These are phyloP conservation scores for Echinometra lucunter DNA, from an alignment of 53 echinoderm and acorn worm genomes.

Conservation along the genomic window DNA sequence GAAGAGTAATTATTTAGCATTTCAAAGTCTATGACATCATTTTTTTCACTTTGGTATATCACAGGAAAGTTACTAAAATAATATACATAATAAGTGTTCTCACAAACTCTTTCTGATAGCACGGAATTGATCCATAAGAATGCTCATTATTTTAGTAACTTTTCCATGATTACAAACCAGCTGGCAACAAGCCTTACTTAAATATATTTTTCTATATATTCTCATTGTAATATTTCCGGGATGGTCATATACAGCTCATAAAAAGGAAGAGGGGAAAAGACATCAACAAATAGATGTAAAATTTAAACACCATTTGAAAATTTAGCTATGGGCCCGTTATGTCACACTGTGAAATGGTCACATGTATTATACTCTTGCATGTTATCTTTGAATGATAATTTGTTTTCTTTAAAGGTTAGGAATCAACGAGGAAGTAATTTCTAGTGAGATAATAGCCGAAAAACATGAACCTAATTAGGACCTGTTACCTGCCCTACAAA, in stretches of 20 bases:
- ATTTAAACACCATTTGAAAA: not conserved
- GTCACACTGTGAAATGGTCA: not conserved
- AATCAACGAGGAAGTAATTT: constrained; percentile 6
- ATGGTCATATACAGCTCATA: too few relatives aligned
- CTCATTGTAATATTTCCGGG: too few relatives aligned
- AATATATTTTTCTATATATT: too few relatives aligned
- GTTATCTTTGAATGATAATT: not conserved
- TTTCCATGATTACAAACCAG: too few relatives aligned
- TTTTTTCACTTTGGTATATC: too few relatives aligned
- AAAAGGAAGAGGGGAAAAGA: too few relatives aligned
- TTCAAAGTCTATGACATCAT: not conserved
- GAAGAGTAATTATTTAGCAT: not conserved
- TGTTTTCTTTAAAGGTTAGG: not conserved
- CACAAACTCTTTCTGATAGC: too few relatives aligned
- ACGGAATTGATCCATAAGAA: too few relatives aligned
- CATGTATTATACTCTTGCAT: not conserved
- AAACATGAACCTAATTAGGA: constrained; percentile 24
- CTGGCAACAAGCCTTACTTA: too few relatives aligned
- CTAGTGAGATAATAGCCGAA: not conserved
- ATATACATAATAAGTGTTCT: too few relatives aligned
- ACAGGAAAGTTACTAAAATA: too few relatives aligned
- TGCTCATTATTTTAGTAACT: too few relatives aligned
- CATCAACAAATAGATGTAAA: not conserved
- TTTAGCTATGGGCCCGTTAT: not conserved
- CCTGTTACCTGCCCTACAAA: not conserved